Evolutionary conservation across 2,797 vertebrate species (phyloP).

Genomic region (Bovichtus variegatus): DNA sequence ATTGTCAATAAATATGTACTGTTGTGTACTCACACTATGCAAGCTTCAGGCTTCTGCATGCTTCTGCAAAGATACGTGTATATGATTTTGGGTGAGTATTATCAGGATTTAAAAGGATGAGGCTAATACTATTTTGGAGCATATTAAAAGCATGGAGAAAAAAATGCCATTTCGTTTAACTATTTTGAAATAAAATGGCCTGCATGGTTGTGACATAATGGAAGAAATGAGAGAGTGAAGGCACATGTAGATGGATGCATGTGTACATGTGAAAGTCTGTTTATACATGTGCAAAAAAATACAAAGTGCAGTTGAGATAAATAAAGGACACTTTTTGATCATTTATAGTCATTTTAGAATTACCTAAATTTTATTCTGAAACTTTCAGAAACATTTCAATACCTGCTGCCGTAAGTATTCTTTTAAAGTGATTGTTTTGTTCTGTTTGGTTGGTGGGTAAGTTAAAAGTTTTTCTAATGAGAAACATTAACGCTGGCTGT

Average conservation of each 20-base stretch:
- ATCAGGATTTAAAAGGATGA: background rate
- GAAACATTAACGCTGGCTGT: background rate
- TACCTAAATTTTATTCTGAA: background rate
- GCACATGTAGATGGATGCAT: too few relatives aligned
- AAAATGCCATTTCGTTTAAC: background rate
- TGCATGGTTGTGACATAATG: background rate
- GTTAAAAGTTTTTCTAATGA: conserved; percentile 20
- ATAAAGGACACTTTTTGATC: background rate
- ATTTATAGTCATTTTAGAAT: background rate
- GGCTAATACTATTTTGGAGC: background rate
- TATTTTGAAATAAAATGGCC: background rate
- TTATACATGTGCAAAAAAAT: background rate
- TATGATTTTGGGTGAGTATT: background rate
- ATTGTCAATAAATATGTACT: background rate
- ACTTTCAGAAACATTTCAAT: background rate
- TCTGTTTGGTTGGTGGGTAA: background rate
- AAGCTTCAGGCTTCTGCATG: background rate
- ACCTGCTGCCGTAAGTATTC: background rate
- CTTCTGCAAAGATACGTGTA: background rate
- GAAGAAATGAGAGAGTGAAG: background rate
- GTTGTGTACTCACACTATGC: background rate
- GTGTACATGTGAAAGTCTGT: background rate
- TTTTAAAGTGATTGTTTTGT: background rate
- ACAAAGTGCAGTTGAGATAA: background rate
- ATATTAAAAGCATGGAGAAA: background rate